Base-by-base conservation (phyloP, 2,888 invertebrate species). In the Drosophila rellima region DNA sequence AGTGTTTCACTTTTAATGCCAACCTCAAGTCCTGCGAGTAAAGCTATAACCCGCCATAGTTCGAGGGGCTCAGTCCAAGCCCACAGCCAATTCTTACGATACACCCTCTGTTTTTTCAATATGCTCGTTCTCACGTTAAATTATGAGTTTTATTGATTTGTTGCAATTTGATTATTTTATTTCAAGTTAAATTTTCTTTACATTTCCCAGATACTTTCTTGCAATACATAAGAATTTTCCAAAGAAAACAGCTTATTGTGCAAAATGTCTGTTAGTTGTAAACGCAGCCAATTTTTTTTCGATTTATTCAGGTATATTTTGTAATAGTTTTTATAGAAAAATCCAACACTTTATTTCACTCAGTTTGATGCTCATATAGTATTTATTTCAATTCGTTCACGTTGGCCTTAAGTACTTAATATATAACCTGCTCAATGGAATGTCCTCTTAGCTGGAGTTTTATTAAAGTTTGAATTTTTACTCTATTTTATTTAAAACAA, bases 391-490 rank as follows among this genome's bases (percentile, higher is more conserved):
- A 60, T 74, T 69, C 61, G 45, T 69, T 69, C 72, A 71, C 65
- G 79, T 80, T 83, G 74, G 87, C 87, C 74, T 88, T 59, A 63
- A 77, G 72, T 80, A 86, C 55, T 86, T 70, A 68, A 71, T 78
- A 55, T 42, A 56, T 62, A 70, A 69, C 64, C 72, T 79, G 88
- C 88, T 89, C 88, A 71, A 81, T 73, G 89, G 84, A 88, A 84
- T 84, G 84, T 77, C 77, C 72, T 70, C 48, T 71, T 83, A 86
- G 82, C 84, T 86, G 78, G 77, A 80, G 71, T 71, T 80, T 82
- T 70, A 71, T 56, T 65, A 56, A 65, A 74, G 66, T 78, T 69
- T 52, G 51, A 63, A 72, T 59, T 74, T 55, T 66, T 55, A 52
- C 31, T 35, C 18, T 44, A 45, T 83, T 55, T 59, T 62, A 56